Evolutionary conservation across 2,797 vertebrate species (phyloP), one percentile per base, ranked within the genome.

Genomic region (Bryconaethiops microstoma): DNA sequence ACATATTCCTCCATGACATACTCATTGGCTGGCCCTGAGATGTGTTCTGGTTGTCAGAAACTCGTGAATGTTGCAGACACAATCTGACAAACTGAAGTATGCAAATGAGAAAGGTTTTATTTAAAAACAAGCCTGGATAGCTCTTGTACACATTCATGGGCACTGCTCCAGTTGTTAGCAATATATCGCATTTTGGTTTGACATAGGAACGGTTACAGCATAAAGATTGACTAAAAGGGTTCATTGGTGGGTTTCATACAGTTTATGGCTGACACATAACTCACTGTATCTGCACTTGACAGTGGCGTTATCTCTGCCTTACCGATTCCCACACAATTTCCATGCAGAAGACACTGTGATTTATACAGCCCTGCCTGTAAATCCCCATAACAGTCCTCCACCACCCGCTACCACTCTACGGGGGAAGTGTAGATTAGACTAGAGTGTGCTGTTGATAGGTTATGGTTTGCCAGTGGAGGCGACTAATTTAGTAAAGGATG

Each of bases 191-290:
- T 2, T 67, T 35, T 14, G 57, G 55, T 64, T 57, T 69, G 45
- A 42, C 19, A 57, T 55, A 70, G 40, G 45, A 84, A 78, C 65
- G 72, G 79, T 80, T 71, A 76, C 57, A 42, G 23, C 63, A 81
- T 84, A 64, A 86, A 19, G 16, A 48, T 77, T 74, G 78, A 72
- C 83, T 78, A 29, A 83, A 76, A 67, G 74, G 76, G 39, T 82
- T 85, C 77, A 70, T 59, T 82, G 68, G 79, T 55, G 60, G 75
- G 55, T 81, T 76, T 52, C 54, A 19, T 50, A 17, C 81, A 72
- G 63, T 80, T 76, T 77, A 76, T 76, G 19, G 12, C 50, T 79
- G 74, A 82, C 75, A 84, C 42, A 76, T 79, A 82, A 83, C 76
- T 73, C 76, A 67, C 52, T 69, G 42, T 71, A 71, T 80, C 72